phyloP scores from a whole-genome alignment of 2,113 vertebrate genomes.

The Tupaia chinensis region DNA sequence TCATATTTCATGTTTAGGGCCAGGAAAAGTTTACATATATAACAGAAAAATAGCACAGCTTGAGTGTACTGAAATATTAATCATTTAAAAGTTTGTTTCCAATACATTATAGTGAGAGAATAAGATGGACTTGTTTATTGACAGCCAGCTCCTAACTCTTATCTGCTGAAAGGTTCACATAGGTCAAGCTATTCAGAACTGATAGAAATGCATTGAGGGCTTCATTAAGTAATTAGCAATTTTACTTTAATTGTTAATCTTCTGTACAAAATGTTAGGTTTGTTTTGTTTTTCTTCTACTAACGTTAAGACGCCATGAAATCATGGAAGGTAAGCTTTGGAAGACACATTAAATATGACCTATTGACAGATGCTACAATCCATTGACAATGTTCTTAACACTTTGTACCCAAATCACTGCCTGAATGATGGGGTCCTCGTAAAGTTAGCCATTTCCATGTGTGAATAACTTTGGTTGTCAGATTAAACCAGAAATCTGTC shows the following conservation, averaged over 20 bases:
- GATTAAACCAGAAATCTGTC: neutral
- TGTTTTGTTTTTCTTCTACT: neutral
- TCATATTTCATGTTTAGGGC: constrained; percentile 60
- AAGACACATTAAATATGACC: neutral
- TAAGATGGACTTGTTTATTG: neutral
- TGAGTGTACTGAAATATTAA: constrained; percentile 6
- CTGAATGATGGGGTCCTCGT: neutral
- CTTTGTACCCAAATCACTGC: neutral
- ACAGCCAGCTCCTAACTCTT: neutral
- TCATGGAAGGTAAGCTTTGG: neutral
- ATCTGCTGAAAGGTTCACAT: neutral
- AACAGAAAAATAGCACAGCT: neutral
- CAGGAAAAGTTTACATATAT: neutral
- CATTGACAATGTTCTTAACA: neutral
- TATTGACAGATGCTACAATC: neutral
- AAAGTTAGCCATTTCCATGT: neutral
- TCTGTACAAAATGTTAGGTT: constrained; percentile 56
- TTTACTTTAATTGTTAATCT: constrained; percentile 50
- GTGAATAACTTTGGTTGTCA: neutral
- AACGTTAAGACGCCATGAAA: neutral
- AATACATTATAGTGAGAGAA: neutral
- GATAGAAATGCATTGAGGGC: neutral
- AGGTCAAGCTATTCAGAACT: constrained; percentile 12
- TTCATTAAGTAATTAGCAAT: neutral
- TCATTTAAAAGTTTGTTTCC: constrained; percentile 34